Base-by-base conservation (phyloP, 1,140 invertebrate genomes). In the fruit fly (Drosophila melanogaster) region DNA sequence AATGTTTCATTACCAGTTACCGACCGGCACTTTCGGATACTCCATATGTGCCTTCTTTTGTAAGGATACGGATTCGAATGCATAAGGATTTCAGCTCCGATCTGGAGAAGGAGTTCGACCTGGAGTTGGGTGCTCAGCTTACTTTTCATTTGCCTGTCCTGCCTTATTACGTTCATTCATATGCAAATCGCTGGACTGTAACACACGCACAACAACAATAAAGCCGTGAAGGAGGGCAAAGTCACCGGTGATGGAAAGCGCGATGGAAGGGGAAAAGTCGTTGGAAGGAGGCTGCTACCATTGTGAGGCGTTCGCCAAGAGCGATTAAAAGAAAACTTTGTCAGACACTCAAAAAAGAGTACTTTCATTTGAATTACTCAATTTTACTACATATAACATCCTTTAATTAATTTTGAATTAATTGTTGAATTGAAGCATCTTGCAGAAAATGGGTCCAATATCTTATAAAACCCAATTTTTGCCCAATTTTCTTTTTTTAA, bases 1-100 rank as follows among this genome's bases (percentile, higher is more conserved):
- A 91, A 91, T 91, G 90, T 91, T 91, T 91, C 90, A 91, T 91
- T 90, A 90, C 67, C 76, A 79, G 76, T 47, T 50, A 74, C 30
- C 30, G 58, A 61, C 37, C 44, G 15, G 41, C 43, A 56, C 66
- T 57, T 58, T 71, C 55, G n/a, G 30, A n/a, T 60, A 62, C 35
- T 51, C 35, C 46, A 50, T 56, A 43, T 76, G 51, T 46, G 44
- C 70, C 62, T 50, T 15, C 41, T 56, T 69, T 57, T 57, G 43
- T 70, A 15, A 8, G 65, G 66, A 57, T 19, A 15, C 15, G 17
- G 17, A 44, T 10, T 30, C 26, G 26, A 8, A 30, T 30, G 8
- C 30, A 30, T 8, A 44, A 15, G 50, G 37, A 67, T 66, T 67
- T 50, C 10, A 22, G 40, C 30, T 15, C 33, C 35, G n/a, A 69